Evolutionary conservation across 2,888 invertebrate species (phyloP).

Genomic region (Pecten maximus): DNA sequence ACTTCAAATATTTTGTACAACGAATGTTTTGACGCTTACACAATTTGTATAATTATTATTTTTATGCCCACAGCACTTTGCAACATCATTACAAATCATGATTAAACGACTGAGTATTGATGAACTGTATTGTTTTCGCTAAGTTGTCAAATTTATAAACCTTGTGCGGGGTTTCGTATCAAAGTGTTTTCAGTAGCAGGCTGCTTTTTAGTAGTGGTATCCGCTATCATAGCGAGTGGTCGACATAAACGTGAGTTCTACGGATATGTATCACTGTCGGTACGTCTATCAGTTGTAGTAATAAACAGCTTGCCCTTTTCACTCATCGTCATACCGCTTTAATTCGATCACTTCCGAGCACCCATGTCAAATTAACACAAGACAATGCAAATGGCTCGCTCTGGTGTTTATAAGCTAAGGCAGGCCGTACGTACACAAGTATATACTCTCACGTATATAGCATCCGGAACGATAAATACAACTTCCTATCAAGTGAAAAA

Average conservation of each 20-base stretch:
- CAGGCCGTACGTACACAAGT: neutral
- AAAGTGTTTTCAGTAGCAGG: neutral
- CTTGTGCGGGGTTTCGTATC: neutral
- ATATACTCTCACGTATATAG: neutral
- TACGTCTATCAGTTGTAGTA: slow-evolving; percentile 14
- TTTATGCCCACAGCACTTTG: neutral
- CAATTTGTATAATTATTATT: too few species aligned
- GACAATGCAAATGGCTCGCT: slow-evolving; percentile 2
- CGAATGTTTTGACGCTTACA: too few species aligned
- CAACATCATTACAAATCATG: neutral
- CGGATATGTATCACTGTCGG: neutral
- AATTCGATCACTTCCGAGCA: slow-evolving; percentile 18
- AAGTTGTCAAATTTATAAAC: neutral
- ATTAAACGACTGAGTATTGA: neutral
- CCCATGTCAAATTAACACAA: neutral
- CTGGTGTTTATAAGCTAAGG: neutral
- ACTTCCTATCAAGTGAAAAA: neutral
- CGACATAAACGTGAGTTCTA: neutral
- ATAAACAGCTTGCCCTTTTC: neutral
- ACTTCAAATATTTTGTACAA: too few species aligned
- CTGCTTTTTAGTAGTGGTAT: neutral
- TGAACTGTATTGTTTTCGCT: neutral
- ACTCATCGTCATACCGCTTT: neutral
- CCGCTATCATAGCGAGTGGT: neutral
- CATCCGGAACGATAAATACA: neutral